A percentile compares a stretch with the other conserved stretches of the same genome.
These are phyloP conservation scores for Camelus bactrianus DNA, from an alignment of 2,113 vertebrate species.

Conservation along the genomic window DNA sequence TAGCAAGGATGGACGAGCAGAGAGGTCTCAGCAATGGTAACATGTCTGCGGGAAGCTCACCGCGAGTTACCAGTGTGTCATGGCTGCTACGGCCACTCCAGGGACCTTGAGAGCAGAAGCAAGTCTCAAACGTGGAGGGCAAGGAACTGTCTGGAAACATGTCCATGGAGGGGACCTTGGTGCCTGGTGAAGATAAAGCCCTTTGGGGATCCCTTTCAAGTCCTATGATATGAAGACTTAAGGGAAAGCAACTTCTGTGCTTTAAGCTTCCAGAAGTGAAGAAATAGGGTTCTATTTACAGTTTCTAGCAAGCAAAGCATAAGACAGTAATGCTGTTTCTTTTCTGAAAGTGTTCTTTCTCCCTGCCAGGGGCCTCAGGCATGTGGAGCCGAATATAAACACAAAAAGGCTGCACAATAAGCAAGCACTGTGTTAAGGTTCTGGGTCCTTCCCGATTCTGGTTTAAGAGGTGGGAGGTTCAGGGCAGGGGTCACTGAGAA, in stretches of 20 bases:
- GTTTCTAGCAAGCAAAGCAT: neutral
- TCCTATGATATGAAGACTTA: constrained; percentile 14
- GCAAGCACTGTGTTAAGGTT: fast-evolving
- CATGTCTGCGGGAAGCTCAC: neutral
- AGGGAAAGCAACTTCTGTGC: constrained; percentile 1
- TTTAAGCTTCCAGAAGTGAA: constrained; percentile 17
- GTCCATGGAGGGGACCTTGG: neutral
- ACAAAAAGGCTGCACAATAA: neutral
- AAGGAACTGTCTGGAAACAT: neutral
- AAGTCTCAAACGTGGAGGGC: neutral
- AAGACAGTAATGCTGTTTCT: neutral
- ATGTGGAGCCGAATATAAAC: neutral
- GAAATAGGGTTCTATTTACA: constrained; percentile 5
- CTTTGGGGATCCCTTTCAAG: neutral
- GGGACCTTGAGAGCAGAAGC: no score
- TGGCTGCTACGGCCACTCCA: neutral
- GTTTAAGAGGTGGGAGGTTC: neutral
- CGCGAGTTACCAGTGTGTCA: fast-evolving
- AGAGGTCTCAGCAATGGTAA: neutral
- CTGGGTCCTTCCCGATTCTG: neutral
- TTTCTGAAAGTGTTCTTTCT: constrained; percentile 36
- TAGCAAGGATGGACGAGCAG: neutral
- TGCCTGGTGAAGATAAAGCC: neutral
- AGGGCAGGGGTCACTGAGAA: neutral
- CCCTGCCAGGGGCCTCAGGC: neutral